Evolutionary conservation across 1,140 invertebrate species (phyloP), one percentile per base, ranked within the genome.

Genomic region (Heliconius hermathena): DNA sequence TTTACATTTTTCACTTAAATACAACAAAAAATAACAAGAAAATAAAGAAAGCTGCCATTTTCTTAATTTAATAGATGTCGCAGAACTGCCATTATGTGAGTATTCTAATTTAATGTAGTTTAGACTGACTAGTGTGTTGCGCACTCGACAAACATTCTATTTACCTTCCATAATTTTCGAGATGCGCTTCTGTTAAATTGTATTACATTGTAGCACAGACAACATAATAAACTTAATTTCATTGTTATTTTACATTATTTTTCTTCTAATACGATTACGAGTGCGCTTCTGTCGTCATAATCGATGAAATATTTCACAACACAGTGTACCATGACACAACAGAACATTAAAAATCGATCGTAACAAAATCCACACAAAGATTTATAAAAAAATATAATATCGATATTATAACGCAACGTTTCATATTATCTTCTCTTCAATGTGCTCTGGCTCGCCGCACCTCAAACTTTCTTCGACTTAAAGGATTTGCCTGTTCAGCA

Each of bases 391-490:
- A 49, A 29, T 70, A 9, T 46, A 11, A 60, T 49, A 46, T 70
- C n/a, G 60, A 46, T 18, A 38, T 70, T 72, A 16, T 71, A 54
- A 71, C 13, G 60, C 60, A 46, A 71, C 38, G 46, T 71, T 57
- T 76, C 26, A 76, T 11, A 76, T 66, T 66, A 66, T 66, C 60
- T 70, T 76, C 74, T 57, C 74, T 75, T 77, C 33, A 49, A 71
- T 54, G 66, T n/a, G 29, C 38, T 13, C 41, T 74, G 78, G 78
- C 52, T 26, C 29, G 52, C 66, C 36, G 60, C 73, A 13, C 60
- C 54, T 80, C 79, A 80, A 76, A 80, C 74, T 76, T 80, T 80
- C 79, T 77, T 80, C 74, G 71, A 76, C 57, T 80, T 80, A 66
- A 80, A 73, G 70, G 79, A 75, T 76, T 80, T 80, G 38, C 79